Base-by-base conservation (phyloP, 2,113 vertebrate species). In the Morone saxatilis region DNA sequence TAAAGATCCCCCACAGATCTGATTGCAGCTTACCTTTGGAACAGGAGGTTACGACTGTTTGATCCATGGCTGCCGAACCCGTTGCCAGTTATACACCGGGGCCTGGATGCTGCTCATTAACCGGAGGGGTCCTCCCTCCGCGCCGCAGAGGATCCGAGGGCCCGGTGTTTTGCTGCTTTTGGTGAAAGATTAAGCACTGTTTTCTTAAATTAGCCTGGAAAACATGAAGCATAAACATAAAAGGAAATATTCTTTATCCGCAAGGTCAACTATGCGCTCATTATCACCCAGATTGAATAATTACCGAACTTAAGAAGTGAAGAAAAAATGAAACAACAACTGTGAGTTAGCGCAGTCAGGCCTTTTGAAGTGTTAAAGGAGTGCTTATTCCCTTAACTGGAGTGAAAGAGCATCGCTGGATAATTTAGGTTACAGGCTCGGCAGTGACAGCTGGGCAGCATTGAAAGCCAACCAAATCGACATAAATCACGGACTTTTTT, bases 371-470 rank as follows among this genome's bases (percentile, higher is more conserved):
- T 94, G 88, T 86, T 91, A 93, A 94, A 93, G 93, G 88, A 93
- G 56, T 85, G 81, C 82, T 90, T 94, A 94, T 94, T 94, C 90
- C 91, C 93, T 91, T 92, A 94, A 92, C 93, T 88, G 86, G 86
- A 92, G 92, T 86, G 89, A 93, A 91, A 92, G 92, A 91, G 82
- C 87, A 91, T 78, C 65, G 60, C 87, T 94, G 90, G 94, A 93
- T 96, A 92, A 96, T 96, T 95, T 95, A 94, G 95, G 94, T 91
- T 95, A 87, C 85, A 76, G 88, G 79, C 90, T 88, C 78, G 54
- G 71, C 79, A 36, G 89, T 89, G 94, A 95, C 95, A 96, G 95
- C 94, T 96, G 95, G 93, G 90, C 93, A 91, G 89, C 93, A 85
- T 88, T 79, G 85, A 90, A 93, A 78, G 88, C 94, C 93, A 93